Conservation (phyloP, 2,797 vertebrate genomes). For the Parauchenoglanis punctatus region DNA sequence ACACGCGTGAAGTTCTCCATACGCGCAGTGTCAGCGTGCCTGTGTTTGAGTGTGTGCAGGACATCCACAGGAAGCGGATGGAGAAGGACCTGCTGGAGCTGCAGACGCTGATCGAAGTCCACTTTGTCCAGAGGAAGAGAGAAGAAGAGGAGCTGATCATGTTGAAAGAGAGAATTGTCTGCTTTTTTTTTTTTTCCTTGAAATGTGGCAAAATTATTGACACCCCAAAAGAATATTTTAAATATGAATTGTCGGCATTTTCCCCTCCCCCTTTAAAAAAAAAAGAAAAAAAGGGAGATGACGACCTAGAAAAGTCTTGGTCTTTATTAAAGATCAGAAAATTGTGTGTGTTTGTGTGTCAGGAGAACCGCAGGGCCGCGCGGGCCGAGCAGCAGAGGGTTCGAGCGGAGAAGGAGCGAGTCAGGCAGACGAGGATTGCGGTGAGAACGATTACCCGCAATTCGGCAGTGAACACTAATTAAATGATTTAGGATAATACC, state of each 20-base stretch:
- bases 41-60: constrained; percentile 69
- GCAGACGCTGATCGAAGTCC: constrained; percentile 87
- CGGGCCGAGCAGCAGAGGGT: constrained; percentile 86
- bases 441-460: constrained; percentile 64
- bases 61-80: constrained; percentile 93
- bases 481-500: background rate
- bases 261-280: too few relatives aligned
- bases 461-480: background rate
- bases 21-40: background rate
- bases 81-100: constrained; percentile 90
- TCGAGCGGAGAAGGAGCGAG: constrained; percentile 85
- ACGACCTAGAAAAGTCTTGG: too few relatives aligned
- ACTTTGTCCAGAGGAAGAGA: constrained; percentile 90
- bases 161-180: constrained; percentile 85
- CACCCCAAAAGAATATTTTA: background rate
- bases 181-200: constrained; percentile 36
- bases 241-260: background rate
- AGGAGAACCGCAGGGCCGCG: constrained; percentile 84
- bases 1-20: background rate
- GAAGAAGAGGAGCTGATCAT: constrained; percentile 88
- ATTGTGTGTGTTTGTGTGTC: constrained; percentile 55
- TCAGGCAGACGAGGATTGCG: constrained; percentile 83
- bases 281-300: too few relatives aligned
- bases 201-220: background rate
- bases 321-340: background rate